phyloP scores from a whole-genome alignment of 2,797 vertebrate genomes.

The Syndactyla subalaris region DNA sequence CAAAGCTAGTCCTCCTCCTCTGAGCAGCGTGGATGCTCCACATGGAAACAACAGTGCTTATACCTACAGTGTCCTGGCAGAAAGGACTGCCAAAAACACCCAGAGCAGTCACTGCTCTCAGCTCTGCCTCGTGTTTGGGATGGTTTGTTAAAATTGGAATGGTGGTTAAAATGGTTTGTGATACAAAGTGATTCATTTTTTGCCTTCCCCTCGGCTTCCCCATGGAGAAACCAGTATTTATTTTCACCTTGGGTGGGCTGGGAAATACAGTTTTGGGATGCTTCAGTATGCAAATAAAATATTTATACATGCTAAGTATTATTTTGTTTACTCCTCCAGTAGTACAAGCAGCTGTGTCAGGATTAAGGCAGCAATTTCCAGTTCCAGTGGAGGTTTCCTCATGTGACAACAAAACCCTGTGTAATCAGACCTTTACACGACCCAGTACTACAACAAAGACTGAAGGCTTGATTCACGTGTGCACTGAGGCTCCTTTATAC shows the following conservation, averaged over 20 bases:
- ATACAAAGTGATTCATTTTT: neutral
- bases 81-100: neutral
- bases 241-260: constrained; percentile 23
- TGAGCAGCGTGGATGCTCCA: neutral
- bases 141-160: neutral
- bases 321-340: neutral
- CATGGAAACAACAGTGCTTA: neutral
- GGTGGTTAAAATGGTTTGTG: neutral
- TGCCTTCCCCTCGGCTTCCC: neutral
- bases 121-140: neutral
- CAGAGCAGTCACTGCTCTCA: neutral
- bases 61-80: neutral
- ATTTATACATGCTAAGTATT: constrained; percentile 5
- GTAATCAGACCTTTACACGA: neutral
- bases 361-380: neutral
- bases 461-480: neutral
- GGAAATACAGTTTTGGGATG: neutral
- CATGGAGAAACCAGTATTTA: neutral
- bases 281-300: constrained; percentile 8
- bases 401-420: neutral
- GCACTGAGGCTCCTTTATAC: neutral
- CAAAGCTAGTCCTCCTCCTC: neutral
- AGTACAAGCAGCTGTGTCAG: neutral
- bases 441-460: neutral
- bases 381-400: neutral